Conservation (phyloP, 2,888 invertebrate species). For the Apoda limacodes region DNA sequence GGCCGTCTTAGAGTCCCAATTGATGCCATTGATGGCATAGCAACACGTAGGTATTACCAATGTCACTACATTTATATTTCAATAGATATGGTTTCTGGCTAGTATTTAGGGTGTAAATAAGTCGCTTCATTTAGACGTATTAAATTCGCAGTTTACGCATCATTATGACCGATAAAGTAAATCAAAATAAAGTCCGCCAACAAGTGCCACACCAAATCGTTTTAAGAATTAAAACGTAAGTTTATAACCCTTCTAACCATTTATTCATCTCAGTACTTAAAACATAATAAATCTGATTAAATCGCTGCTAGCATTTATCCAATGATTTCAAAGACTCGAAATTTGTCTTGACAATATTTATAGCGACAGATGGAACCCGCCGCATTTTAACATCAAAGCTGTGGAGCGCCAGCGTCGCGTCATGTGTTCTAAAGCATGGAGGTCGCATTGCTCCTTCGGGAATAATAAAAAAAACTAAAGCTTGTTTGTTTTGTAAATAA, state of each 20-base stretch:
- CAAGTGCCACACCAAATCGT: no score
- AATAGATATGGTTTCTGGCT: no score
- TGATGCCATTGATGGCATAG: no score
- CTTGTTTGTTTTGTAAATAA: conserved; percentile 58
- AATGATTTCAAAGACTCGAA: conserved; percentile 57
- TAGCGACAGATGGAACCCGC: conserved; percentile 34
- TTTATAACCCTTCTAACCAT: no score
- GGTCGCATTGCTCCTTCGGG: conserved; percentile 50
- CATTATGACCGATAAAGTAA: no score
- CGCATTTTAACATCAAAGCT: conserved; percentile 26
- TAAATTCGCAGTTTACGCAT: no score
- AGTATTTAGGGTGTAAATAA: no score
- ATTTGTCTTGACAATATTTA: conserved; percentile 65
- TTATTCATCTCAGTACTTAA: conserved; percentile 25
- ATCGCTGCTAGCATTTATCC: conserved; percentile 30
- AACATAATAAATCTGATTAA: conserved; percentile 52
- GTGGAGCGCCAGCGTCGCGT: conserved; percentile 17
- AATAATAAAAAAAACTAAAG: conserved; percentile 44
- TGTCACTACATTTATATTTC: no score
- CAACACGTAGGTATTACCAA: no score
- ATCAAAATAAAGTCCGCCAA: no score
- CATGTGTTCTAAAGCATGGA: conserved; percentile 45
- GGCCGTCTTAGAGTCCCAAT: no score
- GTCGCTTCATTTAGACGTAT: no score
- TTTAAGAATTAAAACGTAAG: neutral